phyloP scores from a whole-genome alignment of 2,797 vertebrate genomes.

The Argya squamiceps region DNA sequence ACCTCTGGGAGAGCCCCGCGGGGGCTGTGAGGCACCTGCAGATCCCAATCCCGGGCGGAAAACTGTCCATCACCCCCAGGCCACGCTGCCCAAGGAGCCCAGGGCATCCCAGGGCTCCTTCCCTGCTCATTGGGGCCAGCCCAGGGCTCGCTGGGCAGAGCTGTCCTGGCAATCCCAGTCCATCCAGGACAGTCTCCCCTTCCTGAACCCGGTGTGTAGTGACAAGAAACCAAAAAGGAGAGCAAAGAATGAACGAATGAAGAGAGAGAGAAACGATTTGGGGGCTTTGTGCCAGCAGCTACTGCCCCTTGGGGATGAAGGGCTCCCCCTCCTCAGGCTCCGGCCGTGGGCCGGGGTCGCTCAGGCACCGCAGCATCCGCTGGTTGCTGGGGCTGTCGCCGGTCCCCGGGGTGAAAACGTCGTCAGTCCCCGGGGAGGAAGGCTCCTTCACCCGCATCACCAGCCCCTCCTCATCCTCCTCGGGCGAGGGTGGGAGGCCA shows the following conservation, averaged over 20 bases:
- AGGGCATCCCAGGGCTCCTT: neutral
- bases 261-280: neutral
- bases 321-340: constrained; percentile 89
- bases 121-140: neutral
- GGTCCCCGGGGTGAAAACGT: constrained; percentile 74
- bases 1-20: neutral
- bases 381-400: constrained; percentile 78
- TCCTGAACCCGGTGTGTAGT: neutral
- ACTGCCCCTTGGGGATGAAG: constrained; percentile 82
- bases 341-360: constrained; percentile 89
- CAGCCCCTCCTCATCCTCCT: constrained; percentile 81
- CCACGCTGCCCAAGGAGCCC: neutral
- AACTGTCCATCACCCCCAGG: neutral
- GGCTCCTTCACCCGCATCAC: constrained; percentile 80
- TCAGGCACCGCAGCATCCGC: constrained; percentile 90
- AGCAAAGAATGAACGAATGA: neutral
- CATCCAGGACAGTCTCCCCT: neutral
- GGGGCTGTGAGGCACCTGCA: neutral
- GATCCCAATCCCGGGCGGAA: neutral
- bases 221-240: constrained; percentile 21
- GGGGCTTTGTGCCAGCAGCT: neutral
- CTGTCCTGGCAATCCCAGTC: constrained; percentile 6
- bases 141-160: constrained; percentile 5
- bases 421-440: constrained; percentile 63
- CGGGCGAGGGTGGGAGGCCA: constrained; percentile 54